phyloP scores from a whole-genome alignment of 2,888 invertebrate genomes.

The Epirrhoe alternata region DNA sequence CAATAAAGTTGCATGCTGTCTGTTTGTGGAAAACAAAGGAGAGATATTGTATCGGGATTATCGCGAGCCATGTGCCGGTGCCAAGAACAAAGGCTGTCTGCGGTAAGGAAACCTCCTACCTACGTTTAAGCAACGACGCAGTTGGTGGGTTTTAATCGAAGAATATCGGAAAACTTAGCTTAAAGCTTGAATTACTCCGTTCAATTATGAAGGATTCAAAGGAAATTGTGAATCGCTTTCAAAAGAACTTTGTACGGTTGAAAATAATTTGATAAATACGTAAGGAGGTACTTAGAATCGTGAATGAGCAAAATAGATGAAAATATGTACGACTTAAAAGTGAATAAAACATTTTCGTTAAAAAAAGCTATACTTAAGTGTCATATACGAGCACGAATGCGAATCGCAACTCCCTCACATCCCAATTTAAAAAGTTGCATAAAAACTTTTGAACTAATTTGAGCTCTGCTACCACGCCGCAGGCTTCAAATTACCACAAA shows the following conservation, averaged over 20 bases:
- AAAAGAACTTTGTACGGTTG: neutral
- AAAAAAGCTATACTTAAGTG: no score
- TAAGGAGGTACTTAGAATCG: no score
- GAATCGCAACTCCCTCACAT: neutral
- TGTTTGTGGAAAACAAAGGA: neutral
- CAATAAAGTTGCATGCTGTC: neutral
- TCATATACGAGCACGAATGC: neutral
- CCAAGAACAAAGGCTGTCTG: conserved; percentile 6
- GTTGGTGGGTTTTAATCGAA: neutral
- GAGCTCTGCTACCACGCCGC: neutral
- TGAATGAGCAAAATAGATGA: no score
- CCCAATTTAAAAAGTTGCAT: neutral
- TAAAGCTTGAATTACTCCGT: neutral
- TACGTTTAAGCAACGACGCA: neutral
- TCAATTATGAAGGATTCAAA: neutral
- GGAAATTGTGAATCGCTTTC: neutral
- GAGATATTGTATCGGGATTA: conserved; percentile 15
- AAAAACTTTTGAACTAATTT: neutral
- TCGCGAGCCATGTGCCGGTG: neutral
- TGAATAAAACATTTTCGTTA: no score
- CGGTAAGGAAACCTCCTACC: neutral
- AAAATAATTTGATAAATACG: no score
- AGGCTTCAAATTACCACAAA: conserved; percentile 7
- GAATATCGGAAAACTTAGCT: neutral
- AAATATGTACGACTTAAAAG: no score